Evolutionary conservation across 2,888 invertebrate species (phyloP).

Genomic region (Rhingia campestris): DNA sequence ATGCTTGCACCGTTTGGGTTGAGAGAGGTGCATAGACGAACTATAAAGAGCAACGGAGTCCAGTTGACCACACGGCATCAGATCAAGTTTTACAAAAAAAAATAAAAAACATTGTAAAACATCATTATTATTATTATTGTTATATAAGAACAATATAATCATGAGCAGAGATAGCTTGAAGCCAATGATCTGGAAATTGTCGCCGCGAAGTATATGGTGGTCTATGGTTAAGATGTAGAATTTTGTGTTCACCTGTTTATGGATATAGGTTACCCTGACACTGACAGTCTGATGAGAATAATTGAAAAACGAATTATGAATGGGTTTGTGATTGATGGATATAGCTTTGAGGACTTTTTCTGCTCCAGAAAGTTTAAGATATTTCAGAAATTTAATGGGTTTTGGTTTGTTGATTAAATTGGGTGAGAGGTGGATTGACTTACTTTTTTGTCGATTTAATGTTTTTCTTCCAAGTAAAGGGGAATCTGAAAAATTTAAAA

Average conservation of each 20-base stretch:
- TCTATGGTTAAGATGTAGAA: conserved; percentile 48
- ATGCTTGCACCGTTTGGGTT: conserved; percentile 57
- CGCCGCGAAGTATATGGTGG: conserved; percentile 51
- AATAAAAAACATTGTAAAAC: conserved; percentile 3
- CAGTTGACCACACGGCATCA: conserved; percentile 39
- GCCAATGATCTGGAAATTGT: conserved; percentile 71
- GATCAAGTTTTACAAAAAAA: conserved; percentile 7
- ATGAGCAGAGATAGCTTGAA: conserved; percentile 2
- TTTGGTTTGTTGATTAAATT: neutral
- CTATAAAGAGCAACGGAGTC: conserved; percentile 48
- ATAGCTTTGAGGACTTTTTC: conserved; percentile 32
- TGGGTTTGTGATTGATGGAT: conserved; percentile 29
- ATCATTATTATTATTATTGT: conserved; percentile 62
- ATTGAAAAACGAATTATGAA: conserved; percentile 43
- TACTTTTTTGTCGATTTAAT: conserved; percentile 32
- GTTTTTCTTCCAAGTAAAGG: conserved; percentile 7
- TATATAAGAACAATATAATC: conserved; percentile 45
- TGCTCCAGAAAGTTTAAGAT: conserved; percentile 46
- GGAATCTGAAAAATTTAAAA: conserved; percentile 37
- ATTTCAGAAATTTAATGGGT: neutral
- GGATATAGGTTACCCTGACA: conserved; percentile 15
- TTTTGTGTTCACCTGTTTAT: conserved; percentile 62
- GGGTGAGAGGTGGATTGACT: conserved; percentile 12
- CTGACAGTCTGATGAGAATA: conserved; percentile 30
- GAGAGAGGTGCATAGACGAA: conserved; percentile 33